Evolutionary conservation across 2,797 vertebrate species (phyloP), one percentile per base, ranked within the genome.

Genomic region (Chelonia mydas): DNA sequence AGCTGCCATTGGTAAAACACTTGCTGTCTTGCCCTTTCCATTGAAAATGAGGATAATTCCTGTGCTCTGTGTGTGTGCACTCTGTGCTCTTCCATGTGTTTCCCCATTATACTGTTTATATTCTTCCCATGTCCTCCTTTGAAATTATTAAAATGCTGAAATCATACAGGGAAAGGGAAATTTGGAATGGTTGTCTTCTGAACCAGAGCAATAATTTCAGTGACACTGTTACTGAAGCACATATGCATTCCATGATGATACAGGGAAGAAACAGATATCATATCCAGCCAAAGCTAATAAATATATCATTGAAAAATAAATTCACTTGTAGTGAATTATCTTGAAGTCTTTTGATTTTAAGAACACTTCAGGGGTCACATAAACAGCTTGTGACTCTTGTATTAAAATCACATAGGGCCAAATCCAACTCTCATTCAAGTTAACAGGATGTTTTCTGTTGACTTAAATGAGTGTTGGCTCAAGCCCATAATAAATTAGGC

Each of bases 111-210:
- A 78, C 5, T 47, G 57, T 41, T 83, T n/a, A 10, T 50, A 76
- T 55, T 72, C 10, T 59, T 50, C 49, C 6, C 87, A 28, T 21
- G 68, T 87, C 89, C 77, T 28, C 77, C 77, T 49, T 53, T 90
- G 51, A 90, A 83, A 93, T 65, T 86, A 90, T 33, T 65, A 83
- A 59, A n/a, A 37, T 57, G 28, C 21, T 93, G 86, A 89, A 79
- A 83, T 72, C 84, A 61, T 12, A 80, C 74, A 83, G 78, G 19
- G 83, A 89, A 91, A 16, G 0, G 27, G 55, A 28, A 55, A 16
- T 61, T 90, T 86, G 55, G 65, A 82, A 59, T 83, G 55, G 50
- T 41, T 79, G 37, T 89, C n/a, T 77, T 45, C 37, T 33, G n/a
- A 65, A 33, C 6, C n/a, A 85, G 8, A 37, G 59, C 21, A 72